Conservation (phyloP, 1,140 invertebrate genomes). For the Drosophila lacertosa region DNA sequence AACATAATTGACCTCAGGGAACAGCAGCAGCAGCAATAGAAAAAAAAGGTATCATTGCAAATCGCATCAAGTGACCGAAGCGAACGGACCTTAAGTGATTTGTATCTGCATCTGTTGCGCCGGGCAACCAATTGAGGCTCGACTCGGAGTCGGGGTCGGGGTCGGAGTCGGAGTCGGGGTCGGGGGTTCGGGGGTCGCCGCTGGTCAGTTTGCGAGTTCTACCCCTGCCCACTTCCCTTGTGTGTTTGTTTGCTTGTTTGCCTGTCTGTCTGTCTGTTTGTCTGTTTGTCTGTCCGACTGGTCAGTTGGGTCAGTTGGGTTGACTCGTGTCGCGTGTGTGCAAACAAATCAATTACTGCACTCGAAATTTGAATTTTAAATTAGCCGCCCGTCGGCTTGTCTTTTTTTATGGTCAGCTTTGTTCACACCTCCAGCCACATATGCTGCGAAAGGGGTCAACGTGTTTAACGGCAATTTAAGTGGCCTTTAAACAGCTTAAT, state of each 20-base stretch:
- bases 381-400: slow-evolving; percentile 36
- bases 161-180: no score
- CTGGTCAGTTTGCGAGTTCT: slow-evolving; percentile 46
- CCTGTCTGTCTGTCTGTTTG: background rate
- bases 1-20: slow-evolving; percentile 77
- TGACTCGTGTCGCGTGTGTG: slow-evolving; percentile 51
- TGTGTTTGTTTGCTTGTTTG: slow-evolving; percentile 4
- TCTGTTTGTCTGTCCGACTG: slow-evolving; percentile 10
- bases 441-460: slow-evolving; percentile 45
- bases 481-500: slow-evolving; percentile 48
- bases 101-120: slow-evolving; percentile 66
- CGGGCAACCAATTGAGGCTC: slow-evolving; percentile 51
- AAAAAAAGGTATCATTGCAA: slow-evolving; percentile 64
- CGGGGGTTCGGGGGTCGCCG: slow-evolving; percentile 3
- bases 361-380: slow-evolving; percentile 77
- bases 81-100: slow-evolving; percentile 63
- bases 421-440: slow-evolving; percentile 55
- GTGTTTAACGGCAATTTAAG: slow-evolving; percentile 61
- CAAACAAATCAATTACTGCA: slow-evolving; percentile 77
- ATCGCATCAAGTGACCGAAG: slow-evolving; percentile 76
- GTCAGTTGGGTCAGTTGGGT: slow-evolving; percentile 50
- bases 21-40: slow-evolving; percentile 24
- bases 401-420: slow-evolving; percentile 53
- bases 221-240: slow-evolving; percentile 2
- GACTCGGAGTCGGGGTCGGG: slow-evolving; percentile 5